Evolutionary conservation across 2,113 vertebrate genomes (phyloP).

Genomic region (Scalopus aquaticus): DNA sequence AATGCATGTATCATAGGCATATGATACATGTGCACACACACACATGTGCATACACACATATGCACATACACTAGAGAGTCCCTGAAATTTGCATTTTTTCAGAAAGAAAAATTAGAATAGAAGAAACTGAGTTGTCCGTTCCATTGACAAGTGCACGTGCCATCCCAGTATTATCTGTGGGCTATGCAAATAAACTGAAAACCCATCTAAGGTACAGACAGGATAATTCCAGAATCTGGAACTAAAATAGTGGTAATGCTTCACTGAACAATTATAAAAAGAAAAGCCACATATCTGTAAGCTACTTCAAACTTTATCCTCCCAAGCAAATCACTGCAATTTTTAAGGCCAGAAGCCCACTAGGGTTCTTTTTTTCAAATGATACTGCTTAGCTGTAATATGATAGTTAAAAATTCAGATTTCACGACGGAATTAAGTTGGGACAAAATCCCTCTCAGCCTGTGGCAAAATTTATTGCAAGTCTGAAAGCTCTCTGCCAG

Average conservation of each 20-base stretch:
- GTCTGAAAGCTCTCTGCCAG: constrained; percentile 76
- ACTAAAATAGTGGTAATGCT: background rate
- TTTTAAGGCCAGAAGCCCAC: background rate
- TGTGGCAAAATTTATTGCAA: constrained; percentile 76
- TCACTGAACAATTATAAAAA: background rate
- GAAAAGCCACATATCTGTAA: background rate
- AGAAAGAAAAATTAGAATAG: background rate
- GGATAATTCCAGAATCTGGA: background rate
- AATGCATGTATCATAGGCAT: background rate
- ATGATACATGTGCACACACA: constrained; percentile 30
- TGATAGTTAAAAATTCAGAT: constrained; percentile 75
- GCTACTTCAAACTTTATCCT: background rate
- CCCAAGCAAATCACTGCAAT: background rate
- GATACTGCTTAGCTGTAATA: constrained; percentile 54
- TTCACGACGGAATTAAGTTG: background rate
- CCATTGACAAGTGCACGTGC: background rate
- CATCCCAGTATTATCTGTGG: background rate
- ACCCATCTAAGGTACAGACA: background rate
- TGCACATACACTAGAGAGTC: background rate
- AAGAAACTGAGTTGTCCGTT: background rate
- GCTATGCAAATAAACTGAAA: background rate
- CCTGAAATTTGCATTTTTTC: background rate
- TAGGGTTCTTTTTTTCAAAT: constrained; percentile 51
- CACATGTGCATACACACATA: rapidly evolving
- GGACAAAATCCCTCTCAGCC: constrained; percentile 58